Conservation (phyloP, 2,888 invertebrate genomes). For the Carcina quercana region DNA sequence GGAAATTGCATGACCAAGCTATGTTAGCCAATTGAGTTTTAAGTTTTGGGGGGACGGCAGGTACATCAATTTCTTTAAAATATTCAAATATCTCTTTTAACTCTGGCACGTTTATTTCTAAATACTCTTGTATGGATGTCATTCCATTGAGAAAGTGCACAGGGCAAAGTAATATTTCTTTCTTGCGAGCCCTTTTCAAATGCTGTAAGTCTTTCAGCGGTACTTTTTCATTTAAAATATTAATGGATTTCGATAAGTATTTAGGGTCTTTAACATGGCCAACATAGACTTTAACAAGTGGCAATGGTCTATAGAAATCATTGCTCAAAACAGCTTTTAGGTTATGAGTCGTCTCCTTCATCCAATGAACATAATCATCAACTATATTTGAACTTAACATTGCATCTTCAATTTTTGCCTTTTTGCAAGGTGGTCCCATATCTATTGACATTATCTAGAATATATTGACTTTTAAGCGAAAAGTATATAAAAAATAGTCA, state of each 20-base stretch:
- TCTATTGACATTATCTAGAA: slow-evolving; percentile 1
- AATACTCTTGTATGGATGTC: slow-evolving; percentile 46
- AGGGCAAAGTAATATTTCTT: slow-evolving; percentile 73
- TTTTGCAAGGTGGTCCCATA: slow-evolving; percentile 41
- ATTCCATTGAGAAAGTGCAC: slow-evolving; percentile 26
- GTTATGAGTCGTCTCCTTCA: slow-evolving; percentile 33
- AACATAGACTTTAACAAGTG: slow-evolving; percentile 73
- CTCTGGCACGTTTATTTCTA: slow-evolving; percentile 60
- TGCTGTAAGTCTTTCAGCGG: slow-evolving; percentile 79
- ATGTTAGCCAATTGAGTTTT: slow-evolving; percentile 78
- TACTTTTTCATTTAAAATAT: slow-evolving; percentile 69
- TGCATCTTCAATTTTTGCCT: slow-evolving; percentile 23
- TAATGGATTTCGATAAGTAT: slow-evolving; percentile 76
- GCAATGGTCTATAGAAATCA: slow-evolving; percentile 61
- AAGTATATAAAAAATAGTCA: too few relatives aligned
- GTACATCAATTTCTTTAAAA: slow-evolving; percentile 73
- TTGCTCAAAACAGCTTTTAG: slow-evolving; percentile 71
- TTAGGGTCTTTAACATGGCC: slow-evolving; percentile 76
- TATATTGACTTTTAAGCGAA: too few relatives aligned
- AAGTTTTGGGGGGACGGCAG: slow-evolving; percentile 76
- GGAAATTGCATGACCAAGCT: slow-evolving; percentile 91
- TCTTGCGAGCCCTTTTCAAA: slow-evolving; percentile 81
- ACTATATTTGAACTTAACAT: slow-evolving; percentile 19
- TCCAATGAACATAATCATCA: slow-evolving; percentile 28
- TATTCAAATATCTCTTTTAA: slow-evolving; percentile 60